phyloP scores from a whole-genome alignment of 2,888 invertebrate species.

The Sepiola atlantica region DNA sequence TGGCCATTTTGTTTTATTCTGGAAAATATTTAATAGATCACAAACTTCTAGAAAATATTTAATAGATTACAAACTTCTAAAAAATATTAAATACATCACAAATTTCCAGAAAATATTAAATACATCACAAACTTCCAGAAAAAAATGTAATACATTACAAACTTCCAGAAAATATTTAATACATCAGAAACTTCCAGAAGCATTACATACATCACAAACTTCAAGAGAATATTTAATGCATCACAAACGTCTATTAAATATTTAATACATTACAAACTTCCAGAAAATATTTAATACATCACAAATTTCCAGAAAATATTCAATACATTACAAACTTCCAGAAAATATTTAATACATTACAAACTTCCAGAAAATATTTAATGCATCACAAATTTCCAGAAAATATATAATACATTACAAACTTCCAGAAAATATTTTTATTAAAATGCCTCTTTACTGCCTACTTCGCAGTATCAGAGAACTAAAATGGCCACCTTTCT shows the following conservation, averaged over 20 bases:
- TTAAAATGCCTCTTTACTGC: not conserved
- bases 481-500: not conserved
- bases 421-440: not conserved
- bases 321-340: no score
- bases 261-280: no score
- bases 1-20: not conserved
- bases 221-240: not conserved
- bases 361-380: no score
- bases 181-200: not conserved
- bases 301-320: no score
- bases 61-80: not conserved
- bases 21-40: not conserved
- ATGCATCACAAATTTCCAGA: not conserved
- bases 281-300: no score
- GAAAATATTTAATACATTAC: no score
- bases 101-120: no score
- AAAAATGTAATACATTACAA: no score
- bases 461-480: not conserved
- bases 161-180: not conserved
- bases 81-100: no score
- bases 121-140: no score
- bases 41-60: not conserved
- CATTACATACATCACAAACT: not conserved
- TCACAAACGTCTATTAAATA: not conserved
- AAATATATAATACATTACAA: not conserved